phyloP scores from a whole-genome alignment of 1,140 invertebrate genomes.

The Bombus haemorrhoidalis region DNA sequence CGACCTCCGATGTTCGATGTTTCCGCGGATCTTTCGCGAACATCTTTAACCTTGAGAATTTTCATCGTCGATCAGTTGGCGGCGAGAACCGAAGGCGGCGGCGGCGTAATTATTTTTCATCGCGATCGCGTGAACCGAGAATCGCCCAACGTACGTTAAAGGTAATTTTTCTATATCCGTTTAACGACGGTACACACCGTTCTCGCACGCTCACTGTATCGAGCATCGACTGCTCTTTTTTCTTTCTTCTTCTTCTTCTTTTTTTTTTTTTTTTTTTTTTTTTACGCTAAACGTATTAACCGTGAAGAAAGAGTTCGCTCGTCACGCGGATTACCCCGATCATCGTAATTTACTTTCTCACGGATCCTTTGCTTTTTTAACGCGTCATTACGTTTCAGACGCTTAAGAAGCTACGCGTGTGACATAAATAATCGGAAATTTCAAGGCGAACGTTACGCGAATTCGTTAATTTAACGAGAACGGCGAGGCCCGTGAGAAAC shows the following conservation, averaged over 20 bases:
- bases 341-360: neutral
- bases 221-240: neutral
- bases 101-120: no score
- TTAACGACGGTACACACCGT: neutral
- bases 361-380: neutral
- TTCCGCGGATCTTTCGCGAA: fast-evolving
- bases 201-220: neutral
- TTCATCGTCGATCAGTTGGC: fast-evolving
- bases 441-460: neutral
- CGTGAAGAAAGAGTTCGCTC: neutral
- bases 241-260: no score
- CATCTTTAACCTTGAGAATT: fast-evolving
- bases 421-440: neutral
- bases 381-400: neutral
- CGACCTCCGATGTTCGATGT: no score
- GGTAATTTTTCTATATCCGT: neutral
- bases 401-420: neutral
- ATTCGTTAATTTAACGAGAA: no score
- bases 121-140: no score
- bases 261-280: no score
- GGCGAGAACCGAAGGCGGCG: no score
- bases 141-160: no score
- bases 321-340: neutral
- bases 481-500: fast-evolving
- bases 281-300: neutral